Evolutionary conservation across 2,888 invertebrate genomes (phyloP).

Genomic region (Xanthia icteritia): DNA sequence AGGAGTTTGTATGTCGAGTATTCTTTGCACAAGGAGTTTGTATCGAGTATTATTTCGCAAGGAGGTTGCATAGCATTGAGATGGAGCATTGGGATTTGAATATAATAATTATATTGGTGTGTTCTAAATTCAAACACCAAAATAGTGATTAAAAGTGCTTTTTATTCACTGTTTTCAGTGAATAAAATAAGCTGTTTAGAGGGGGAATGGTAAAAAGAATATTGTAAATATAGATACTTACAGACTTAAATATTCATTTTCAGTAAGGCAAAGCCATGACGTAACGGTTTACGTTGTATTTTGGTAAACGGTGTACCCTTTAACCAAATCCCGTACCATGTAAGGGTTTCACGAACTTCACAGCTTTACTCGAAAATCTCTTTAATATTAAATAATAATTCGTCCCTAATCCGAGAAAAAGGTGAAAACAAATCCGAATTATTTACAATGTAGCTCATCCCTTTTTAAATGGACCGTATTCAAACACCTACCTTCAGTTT

Average conservation of each 20-base stretch:
- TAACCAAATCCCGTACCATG: slow-evolving; percentile 39
- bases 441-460: slow-evolving; percentile 56
- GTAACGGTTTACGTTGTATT: background rate
- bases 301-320: slow-evolving; percentile 25
- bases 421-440: slow-evolving; percentile 58
- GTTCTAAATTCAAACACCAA: no score
- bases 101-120: no score
- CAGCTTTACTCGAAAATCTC: slow-evolving; percentile 46
- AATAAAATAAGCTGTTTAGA: no score
- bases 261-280: background rate
- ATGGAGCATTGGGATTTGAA: no score
- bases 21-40: no score
- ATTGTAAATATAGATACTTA: background rate
- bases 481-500: slow-evolving; percentile 37
- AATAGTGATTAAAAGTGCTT: no score
- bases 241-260: background rate
- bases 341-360: slow-evolving; percentile 23
- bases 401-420: slow-evolving; percentile 58
- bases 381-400: slow-evolving; percentile 63
- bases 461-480: slow-evolving; percentile 53
- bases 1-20: no score
- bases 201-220: no score
- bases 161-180: no score
- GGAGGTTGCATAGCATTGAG: no score
- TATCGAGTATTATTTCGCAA: no score